Evolutionary conservation across 2,888 invertebrate species (phyloP).

Genomic region (Drosophila atroscutellata): DNA sequence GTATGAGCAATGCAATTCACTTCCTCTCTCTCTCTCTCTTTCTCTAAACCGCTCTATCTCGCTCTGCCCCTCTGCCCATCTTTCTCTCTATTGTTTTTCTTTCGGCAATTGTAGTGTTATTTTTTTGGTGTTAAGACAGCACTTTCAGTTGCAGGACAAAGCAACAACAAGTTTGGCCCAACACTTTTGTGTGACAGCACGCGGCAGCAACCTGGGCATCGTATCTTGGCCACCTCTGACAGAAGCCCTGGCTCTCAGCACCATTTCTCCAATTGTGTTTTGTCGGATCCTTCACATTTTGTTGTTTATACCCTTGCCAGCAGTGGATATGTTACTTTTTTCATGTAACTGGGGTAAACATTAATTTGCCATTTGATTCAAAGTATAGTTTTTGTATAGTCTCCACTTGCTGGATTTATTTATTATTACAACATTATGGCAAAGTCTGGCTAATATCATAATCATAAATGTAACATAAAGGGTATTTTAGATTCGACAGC

Average conservation of each 20-base stretch:
- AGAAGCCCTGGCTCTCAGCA: neutral
- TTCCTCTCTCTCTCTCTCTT: neutral
- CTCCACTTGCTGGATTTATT: neutral
- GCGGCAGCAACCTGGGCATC: conserved; percentile 22
- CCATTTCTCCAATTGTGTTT: conserved; percentile 1
- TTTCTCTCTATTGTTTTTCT: conserved; percentile 8
- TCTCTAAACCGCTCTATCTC: neutral
- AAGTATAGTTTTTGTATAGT: neutral
- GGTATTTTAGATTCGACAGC: conserved; percentile 4
- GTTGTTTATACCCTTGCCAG: conserved; percentile 7
- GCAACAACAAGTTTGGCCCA: conserved; percentile 23
- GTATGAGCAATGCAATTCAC: conserved; percentile 58
- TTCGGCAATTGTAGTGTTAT: conserved; percentile 1
- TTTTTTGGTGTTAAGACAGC: conserved; percentile 41
- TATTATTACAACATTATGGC: neutral
- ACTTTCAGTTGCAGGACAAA: conserved; percentile 63
- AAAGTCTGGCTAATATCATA: too few species aligned
- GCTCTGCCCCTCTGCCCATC: neutral
- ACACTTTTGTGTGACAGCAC: conserved; percentile 18
- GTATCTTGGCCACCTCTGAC: conserved; percentile 1
- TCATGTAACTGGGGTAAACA: neutral
- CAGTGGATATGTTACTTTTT: neutral
- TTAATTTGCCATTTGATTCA: neutral
- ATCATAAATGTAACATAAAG: neutral
- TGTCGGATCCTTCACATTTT: conserved; percentile 12